phyloP scores from a whole-genome alignment of 2,888 invertebrate species.

The Andrena bicolor region DNA sequence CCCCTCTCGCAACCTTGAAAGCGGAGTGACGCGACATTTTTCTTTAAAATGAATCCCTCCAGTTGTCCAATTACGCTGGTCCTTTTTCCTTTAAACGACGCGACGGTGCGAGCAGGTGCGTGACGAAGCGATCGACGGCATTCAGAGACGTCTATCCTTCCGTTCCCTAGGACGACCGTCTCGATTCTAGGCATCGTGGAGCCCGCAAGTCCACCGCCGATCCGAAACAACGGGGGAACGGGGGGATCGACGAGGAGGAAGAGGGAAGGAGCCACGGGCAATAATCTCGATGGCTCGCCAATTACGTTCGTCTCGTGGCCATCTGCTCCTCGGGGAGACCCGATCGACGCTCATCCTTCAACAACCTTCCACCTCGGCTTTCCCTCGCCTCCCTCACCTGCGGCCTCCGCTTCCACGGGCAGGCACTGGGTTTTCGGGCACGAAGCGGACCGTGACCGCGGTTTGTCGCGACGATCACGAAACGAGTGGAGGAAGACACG shows the following conservation, averaged over 20 bases:
- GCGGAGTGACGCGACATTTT: constrained; percentile 18
- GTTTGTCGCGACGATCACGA: constrained; percentile 56
- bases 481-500: background rate
- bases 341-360: constrained; percentile 75
- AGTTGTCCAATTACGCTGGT: constrained; percentile 5
- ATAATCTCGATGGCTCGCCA: constrained; percentile 82
- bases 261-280: constrained; percentile 74
- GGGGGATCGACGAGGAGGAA: constrained; percentile 18
- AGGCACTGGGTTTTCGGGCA: constrained; percentile 42
- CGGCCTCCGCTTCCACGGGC: constrained; percentile 8
- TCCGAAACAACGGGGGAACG: constrained; percentile 4
- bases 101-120: constrained; percentile 60
- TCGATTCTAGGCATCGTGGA: constrained; percentile 55
- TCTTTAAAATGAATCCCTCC: background rate
- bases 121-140: constrained; percentile 63
- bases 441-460: constrained; percentile 61
- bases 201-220: constrained; percentile 13
- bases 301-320: constrained; percentile 84
- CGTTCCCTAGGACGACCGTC: constrained; percentile 39
- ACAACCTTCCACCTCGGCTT: constrained; percentile 63
- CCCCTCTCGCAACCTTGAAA: background rate
- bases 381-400: constrained; percentile 25
- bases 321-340: constrained; percentile 81
- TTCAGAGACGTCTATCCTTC: constrained; percentile 47
- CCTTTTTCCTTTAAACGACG: background rate